Base-by-base conservation (phyloP, 2,888 invertebrate genomes). In the Apocheima hispidaria region DNA sequence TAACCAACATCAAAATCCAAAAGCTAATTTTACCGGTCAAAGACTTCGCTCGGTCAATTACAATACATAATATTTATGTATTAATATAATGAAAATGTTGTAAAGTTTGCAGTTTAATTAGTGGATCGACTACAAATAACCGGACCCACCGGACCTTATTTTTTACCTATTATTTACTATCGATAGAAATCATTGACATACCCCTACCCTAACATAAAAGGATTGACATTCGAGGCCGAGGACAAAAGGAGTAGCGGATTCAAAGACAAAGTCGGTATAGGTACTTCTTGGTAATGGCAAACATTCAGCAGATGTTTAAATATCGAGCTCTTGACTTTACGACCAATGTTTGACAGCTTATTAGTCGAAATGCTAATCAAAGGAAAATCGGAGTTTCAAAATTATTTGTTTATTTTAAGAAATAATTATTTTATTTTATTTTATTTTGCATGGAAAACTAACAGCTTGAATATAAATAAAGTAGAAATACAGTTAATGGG, bases 151-250 rank as follows among this genome's bases (percentile, higher is more conserved):
- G n/a, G n/a, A n/a, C n/a, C n/a, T n/a, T n/a, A n/a, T n/a, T n/a
- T n/a, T n/a, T n/a, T n/a, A n/a, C n/a, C n/a, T n/a, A n/a, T 10
- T 33, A 14, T 12, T 2, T 1, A 35, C 7, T n/a, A 75, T 69
- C 61, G 35, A 51, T 46, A 46, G 10, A 30, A 46, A n/a, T 16
- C 35, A 73, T 75, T 70, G 71, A 74, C 62, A 68, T 0, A 51
- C 53, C 62, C 62, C 85, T 36, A 77, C 55, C 67, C 88, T 88
- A 80, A 68, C 78, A 75, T 92, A 91, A 92, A 92, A 91, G 92
- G 92, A 92, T 92, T 92, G 92, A 90, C 87, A 81, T 90, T 90
- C 86, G 88, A 90, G 79, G 77, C 77, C 77, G 81, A 82, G 79
- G 75, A 81, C 85, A 83, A 82, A 81, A 82, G 86, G 81, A 88